A percentile compares a stretch with the other conserved stretches of the same genome.
These are phyloP conservation scores for Falco peregrinus DNA, from an alignment of 2,797 vertebrate genomes.

Conservation along the genomic window DNA sequence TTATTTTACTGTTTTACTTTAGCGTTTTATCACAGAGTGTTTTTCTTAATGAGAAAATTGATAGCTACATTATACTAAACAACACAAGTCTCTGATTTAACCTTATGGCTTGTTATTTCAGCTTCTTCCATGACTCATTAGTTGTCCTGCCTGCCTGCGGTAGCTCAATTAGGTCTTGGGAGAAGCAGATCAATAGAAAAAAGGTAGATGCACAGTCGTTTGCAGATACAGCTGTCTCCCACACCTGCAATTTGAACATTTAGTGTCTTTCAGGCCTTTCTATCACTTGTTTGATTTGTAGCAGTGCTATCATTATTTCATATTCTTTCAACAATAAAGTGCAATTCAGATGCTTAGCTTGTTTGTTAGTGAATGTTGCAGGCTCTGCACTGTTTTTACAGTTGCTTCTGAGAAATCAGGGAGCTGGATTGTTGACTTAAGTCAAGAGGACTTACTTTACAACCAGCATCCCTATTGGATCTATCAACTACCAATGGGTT, in stretches of 20 bases:
- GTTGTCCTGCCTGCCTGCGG: background rate
- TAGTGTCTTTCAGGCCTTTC: background rate
- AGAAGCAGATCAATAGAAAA: background rate
- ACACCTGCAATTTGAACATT: background rate
- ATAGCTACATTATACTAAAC: background rate
- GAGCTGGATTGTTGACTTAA: background rate
- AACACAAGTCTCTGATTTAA: background rate
- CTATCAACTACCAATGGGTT: background rate
- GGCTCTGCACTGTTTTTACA: background rate
- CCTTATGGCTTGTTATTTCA: background rate
- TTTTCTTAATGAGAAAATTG: background rate
- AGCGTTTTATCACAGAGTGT: background rate
- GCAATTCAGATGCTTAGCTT: background rate
- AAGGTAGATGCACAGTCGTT: background rate
- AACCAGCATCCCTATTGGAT: background rate
- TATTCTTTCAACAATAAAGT: background rate
- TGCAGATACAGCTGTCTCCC: background rate
- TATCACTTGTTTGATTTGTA: background rate
- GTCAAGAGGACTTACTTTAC: background rate
- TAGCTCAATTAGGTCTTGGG: rapidly evolving
- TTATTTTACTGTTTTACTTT: background rate
- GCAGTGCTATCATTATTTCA: background rate
- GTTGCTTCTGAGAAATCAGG: background rate
- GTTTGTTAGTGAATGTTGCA: background rate
- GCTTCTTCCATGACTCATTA: background rate